These are phyloP conservation scores for Cladorhizidae sp. DNA, from an alignment of 37 sponge, comb jelly and placozoan genomes.

Conservation along the genomic window DNA sequence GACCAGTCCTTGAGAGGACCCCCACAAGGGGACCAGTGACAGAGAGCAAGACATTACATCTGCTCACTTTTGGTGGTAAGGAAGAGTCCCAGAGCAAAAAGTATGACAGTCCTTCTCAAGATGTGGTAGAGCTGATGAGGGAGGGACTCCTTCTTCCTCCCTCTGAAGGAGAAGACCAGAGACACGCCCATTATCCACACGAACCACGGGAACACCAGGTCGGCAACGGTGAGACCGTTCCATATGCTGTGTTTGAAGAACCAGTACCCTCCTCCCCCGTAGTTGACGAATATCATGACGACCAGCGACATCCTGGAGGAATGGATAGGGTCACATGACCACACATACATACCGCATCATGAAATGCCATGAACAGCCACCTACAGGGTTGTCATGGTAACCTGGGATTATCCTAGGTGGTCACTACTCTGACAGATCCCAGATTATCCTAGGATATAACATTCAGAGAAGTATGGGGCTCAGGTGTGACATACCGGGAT, in stretches of 20 bases:
- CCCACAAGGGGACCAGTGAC: no score
- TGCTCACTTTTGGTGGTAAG: constrained; percentile 21
- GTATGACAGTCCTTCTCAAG: constrained; percentile 77
- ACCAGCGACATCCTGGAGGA: constrained; percentile 72
- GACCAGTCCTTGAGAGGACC: no score
- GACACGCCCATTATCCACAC: constrained; percentile 95
- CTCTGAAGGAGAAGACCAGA: constrained; percentile 77
- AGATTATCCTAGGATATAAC: no score
- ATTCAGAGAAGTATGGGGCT: no score
- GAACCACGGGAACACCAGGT: constrained; percentile 90
- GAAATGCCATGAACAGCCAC: no score
- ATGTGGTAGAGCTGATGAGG: constrained; percentile 68
- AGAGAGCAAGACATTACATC: no score
- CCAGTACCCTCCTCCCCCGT: constrained; percentile 95
- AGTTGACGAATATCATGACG: constrained; percentile 97
- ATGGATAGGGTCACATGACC: no score
- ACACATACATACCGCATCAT: no score
- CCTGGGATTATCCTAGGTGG: no score
- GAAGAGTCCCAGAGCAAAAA: constrained; percentile 89
- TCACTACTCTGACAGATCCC: no score
- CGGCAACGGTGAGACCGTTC: constrained; percentile 93
- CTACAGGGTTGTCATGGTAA: no score
- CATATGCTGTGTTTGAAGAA: constrained; percentile 90
- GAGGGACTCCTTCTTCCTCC: constrained; percentile 56
- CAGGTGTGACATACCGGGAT: no score